These are phyloP conservation scores for Bambusicola thoracicus DNA, from an alignment of 2,113 vertebrate species.

Conservation along the genomic window DNA sequence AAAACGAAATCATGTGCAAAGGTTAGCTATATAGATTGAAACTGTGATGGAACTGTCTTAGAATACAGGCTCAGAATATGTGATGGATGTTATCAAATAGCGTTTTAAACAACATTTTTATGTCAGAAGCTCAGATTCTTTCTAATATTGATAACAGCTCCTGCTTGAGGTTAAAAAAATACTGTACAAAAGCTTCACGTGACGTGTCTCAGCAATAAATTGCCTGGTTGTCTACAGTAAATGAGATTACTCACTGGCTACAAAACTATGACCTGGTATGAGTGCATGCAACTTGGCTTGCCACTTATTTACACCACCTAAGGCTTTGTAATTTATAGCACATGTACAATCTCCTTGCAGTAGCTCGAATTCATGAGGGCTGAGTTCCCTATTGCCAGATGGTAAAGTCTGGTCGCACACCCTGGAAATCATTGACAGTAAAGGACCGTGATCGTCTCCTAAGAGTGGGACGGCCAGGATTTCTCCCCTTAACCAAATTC, in stretches of 20 bases:
- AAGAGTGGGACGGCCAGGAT: conserved; percentile 71
- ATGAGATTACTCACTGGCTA: not conserved
- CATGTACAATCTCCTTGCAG: rapidly evolving
- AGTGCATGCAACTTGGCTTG: not conserved
- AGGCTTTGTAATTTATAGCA: not conserved
- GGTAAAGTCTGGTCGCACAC: conserved; percentile 69
- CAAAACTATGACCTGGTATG: not conserved
- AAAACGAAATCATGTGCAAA: not conserved
- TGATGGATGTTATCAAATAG: not conserved
- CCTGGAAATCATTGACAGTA: conserved; percentile 85
- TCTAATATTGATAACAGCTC: not conserved
- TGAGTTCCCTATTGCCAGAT: conserved; percentile 74
- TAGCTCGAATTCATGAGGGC: not conserved
- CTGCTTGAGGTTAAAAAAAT: not conserved
- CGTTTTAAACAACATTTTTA: not conserved
- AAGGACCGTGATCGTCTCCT: conserved; percentile 91
- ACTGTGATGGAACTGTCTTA: not conserved
- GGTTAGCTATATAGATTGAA: not conserved
- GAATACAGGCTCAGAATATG: not conserved
- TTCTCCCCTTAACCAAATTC: conserved; percentile 78
- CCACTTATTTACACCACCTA: not conserved
- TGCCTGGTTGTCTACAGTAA: not conserved
- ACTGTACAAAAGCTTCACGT: not conserved
- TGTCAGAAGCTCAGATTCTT: not conserved
- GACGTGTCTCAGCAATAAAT: rapidly evolving